Conservation (phyloP, 37 sponge, comb jelly and placozoan genomes). For the Aplysina aerophoba region DNA sequence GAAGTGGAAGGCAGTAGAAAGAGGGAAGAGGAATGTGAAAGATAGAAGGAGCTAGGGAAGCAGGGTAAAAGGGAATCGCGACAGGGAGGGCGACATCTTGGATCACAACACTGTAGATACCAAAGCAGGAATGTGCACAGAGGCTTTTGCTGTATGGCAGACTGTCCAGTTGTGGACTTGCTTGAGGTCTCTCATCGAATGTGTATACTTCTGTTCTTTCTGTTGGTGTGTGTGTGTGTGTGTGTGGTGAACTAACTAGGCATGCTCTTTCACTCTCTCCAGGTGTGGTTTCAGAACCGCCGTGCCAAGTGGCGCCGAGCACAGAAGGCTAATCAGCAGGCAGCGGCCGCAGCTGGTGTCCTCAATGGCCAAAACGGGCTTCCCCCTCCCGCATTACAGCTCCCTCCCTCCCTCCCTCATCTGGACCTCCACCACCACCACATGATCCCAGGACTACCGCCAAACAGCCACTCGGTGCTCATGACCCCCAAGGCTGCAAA, state of each 20-base stretch:
- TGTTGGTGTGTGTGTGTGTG: neutral
- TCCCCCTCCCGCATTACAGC: conserved; percentile 32
- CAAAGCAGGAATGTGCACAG: neutral
- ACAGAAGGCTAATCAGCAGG: conserved; percentile 86
- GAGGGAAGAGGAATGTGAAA: no score
- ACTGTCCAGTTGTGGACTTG: no score
- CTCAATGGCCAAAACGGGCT: conserved; percentile 63
- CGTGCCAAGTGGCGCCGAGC: conserved; percentile 78
- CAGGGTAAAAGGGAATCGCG: no score
- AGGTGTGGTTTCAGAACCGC: conserved; percentile 85
- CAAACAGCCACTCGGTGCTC: conserved; percentile 71
- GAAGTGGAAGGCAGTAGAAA: no score
- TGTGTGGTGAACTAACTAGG: neutral
- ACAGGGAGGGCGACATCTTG: no score
- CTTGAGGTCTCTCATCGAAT: neutral
- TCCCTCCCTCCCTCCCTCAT: conserved; percentile 50
- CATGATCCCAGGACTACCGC: conserved; percentile 47
- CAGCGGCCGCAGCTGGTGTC: conserved; percentile 69
- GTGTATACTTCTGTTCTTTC: neutral
- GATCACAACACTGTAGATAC: no score
- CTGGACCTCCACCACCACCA: conserved; percentile 45
- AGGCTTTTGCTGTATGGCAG: neutral
- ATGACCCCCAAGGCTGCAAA: conserved; percentile 88
- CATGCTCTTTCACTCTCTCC: neutral
- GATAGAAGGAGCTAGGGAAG: no score